Evolutionary conservation across 2,113 vertebrate genomes (phyloP).

Genomic region (Hippoglossus stenolepis): DNA sequence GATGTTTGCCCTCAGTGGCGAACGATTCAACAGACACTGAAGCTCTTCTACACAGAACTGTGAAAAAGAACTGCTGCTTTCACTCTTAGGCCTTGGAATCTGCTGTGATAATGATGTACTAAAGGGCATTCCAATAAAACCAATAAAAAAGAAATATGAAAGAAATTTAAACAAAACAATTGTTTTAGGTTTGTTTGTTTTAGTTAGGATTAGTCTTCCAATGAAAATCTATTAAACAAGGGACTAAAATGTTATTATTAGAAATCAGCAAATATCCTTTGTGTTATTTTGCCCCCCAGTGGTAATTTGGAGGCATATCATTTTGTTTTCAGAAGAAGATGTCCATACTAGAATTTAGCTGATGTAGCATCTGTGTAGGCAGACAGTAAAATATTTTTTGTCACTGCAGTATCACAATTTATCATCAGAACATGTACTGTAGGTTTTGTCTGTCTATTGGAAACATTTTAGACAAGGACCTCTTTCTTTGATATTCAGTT

Average conservation of each 20-base stretch:
- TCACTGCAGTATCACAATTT: no score
- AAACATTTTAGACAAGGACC: no score
- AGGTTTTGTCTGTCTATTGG: no score
- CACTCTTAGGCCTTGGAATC: constrained; percentile 4
- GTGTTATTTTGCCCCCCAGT: no score
- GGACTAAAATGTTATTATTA: background rate
- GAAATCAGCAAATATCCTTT: no score
- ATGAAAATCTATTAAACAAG: background rate
- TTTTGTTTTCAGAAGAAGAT: no score
- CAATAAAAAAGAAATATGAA: background rate
- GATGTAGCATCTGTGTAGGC: no score
- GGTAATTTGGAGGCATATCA: no score
- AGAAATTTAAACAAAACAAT: background rate
- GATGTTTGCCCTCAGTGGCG: background rate
- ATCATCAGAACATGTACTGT: no score
- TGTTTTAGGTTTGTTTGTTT: background rate
- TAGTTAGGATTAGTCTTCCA: background rate
- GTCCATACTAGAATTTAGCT: no score
- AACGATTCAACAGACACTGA: background rate
- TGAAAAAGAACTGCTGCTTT: background rate
- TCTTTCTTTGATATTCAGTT: no score
- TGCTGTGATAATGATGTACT: background rate
- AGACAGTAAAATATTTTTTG: no score
- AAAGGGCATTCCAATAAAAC: constrained; percentile 10
- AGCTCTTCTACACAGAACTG: background rate